Evolutionary conservation across 1,140 invertebrate species (phyloP), one percentile per base, ranked within the genome.

Genomic region (Aphelinus atriplicis): DNA sequence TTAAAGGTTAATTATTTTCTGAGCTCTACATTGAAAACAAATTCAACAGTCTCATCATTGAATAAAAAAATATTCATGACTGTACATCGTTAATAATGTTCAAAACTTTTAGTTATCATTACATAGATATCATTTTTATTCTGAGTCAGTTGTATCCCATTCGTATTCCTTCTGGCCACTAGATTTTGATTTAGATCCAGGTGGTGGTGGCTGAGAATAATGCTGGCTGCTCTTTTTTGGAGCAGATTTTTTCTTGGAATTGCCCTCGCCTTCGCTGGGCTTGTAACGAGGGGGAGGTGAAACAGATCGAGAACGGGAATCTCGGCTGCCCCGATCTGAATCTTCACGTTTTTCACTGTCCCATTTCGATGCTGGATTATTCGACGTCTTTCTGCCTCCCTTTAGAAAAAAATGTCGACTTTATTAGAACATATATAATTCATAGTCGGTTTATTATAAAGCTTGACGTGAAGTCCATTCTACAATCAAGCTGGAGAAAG

Each of bases 121-220:
- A 75, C 67, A 75, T 71, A 71, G 60, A 58, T 67, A 56, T 66
- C 65, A n/a, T 58, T 80, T 62, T 26, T 42, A 64, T 48, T 82
- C 81, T 6, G 81, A 83, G 66, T 83, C 81, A 3, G 81, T 83
- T 4, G 81, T 81, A 10, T 79, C 71, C 81, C 81, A 82, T 0
- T 77, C 78, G 42, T 80, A 73, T 10, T 71, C 64, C 58, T 73
- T 78, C 26, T 74, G 47, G 45, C 67, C 45, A 10, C 56, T 53
- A 42, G 42, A 57, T 71, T 65, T 71, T 60, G 57, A 26, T 10
- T 1, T 58, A 66, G 55, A 47, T 55, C 50, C 51, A 26, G 58
- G 7, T 50, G 71, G 4, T 5, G 62, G 53, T 71, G 50, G 1
- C 47, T 6, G 51, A 3, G 62, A 53, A n/a, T 64, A 43, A n/a